phyloP scores from a whole-genome alignment of 1,140 invertebrate genomes.

The Zaprionus inermis region DNA sequence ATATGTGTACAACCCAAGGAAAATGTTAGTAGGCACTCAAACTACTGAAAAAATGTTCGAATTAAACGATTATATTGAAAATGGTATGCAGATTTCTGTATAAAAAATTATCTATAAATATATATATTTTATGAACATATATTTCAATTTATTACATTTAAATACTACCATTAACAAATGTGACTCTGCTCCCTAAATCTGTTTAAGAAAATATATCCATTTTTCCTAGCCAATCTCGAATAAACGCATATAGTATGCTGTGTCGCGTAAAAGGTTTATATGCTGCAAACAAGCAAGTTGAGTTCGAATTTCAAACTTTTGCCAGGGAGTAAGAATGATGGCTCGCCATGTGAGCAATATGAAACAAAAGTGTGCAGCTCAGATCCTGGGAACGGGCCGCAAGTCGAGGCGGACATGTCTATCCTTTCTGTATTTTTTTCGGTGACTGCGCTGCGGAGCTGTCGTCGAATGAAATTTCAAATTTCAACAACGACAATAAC shows the following conservation, averaged over 20 bases:
- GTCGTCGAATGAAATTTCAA: slow-evolving; percentile 40
- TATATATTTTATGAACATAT: too few species aligned
- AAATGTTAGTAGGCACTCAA: slow-evolving; percentile 27
- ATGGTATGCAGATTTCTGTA: too few species aligned
- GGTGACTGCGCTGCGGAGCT: background rate
- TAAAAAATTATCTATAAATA: too few species aligned
- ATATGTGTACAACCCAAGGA: slow-evolving; percentile 31
- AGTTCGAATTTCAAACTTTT: slow-evolving; percentile 11
- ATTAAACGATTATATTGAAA: background rate
- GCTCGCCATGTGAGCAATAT: slow-evolving; percentile 17
- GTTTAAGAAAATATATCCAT: background rate
- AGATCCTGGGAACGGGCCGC: slow-evolving; percentile 18
- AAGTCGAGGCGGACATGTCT: slow-evolving; percentile 13
- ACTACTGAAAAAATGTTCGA: background rate
- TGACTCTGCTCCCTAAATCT: too few species aligned
- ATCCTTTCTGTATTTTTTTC: background rate
- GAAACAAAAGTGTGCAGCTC: slow-evolving; percentile 13
- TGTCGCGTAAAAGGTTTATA: background rate
- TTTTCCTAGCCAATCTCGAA: background rate
- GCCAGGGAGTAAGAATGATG: slow-evolving; percentile 7
- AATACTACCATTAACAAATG: too few species aligned
- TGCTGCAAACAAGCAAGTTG: background rate
- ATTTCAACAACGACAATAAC: slow-evolving; percentile 43
- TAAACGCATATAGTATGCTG: too few species aligned
- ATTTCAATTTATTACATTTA: too few species aligned